These are phyloP conservation scores for Pica pica DNA, from an alignment of 2,113 vertebrate genomes.

Conservation along the genomic window DNA sequence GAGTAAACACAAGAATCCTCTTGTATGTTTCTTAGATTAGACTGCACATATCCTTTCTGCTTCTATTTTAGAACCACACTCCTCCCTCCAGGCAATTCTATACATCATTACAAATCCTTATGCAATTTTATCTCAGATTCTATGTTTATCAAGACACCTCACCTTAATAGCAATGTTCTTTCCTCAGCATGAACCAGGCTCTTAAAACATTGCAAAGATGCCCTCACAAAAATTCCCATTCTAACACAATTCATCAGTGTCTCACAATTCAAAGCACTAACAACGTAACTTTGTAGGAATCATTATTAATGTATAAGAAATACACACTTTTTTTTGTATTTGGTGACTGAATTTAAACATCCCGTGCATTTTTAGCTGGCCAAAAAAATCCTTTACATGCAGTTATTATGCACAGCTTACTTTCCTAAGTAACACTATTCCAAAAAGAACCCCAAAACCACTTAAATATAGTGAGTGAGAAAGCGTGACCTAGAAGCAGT, in stretches of 20 bases:
- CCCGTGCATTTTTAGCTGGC: neutral
- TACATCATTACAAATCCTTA: slow-evolving; percentile 28
- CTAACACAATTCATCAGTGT: neutral
- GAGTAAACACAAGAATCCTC: neutral
- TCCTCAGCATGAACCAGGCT: neutral
- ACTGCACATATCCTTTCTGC: neutral
- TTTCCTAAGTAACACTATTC: neutral
- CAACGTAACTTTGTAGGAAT: rapidly evolving
- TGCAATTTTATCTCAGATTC: slow-evolving; percentile 7
- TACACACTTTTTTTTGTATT: neutral
- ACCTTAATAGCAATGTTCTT: neutral
- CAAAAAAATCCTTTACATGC: neutral
- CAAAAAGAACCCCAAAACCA: neutral
- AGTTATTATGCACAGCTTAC: neutral
- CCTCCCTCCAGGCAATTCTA: neutral
- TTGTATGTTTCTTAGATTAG: neutral
- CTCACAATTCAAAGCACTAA: neutral
- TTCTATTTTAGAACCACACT: slow-evolving; percentile 40
- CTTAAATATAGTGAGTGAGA: neutral
- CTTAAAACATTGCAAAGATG: neutral
- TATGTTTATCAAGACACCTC: slow-evolving; percentile 10
- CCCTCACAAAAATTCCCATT: neutral
- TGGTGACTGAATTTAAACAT: neutral
- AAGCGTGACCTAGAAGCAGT: neutral
- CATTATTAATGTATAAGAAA: neutral